These are phyloP conservation scores for Synanceia verrucosa DNA, from an alignment of 2,797 vertebrate species.

Conservation along the genomic window DNA sequence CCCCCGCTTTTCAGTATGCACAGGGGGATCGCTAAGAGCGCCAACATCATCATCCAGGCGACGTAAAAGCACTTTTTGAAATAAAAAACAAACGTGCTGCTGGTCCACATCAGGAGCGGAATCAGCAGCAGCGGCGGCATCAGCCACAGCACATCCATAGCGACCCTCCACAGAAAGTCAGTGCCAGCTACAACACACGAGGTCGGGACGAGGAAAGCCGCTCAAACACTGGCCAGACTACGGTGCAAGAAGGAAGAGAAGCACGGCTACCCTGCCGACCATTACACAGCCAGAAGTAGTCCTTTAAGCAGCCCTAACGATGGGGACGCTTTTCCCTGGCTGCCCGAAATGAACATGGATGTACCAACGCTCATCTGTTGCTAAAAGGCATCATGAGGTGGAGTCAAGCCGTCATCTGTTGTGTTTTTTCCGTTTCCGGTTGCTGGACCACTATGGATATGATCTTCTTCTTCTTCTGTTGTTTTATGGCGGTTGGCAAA, in stretches of 20 bases:
- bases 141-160: constrained; percentile 83
- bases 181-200: constrained; percentile 23
- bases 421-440: constrained; percentile 62
- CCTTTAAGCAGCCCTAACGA: neutral
- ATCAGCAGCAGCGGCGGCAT: constrained; percentile 80
- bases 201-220: neutral
- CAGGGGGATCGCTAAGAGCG: constrained; percentile 76
- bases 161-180: constrained; percentile 25
- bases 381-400: constrained; percentile 74
- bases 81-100: constrained; percentile 86
- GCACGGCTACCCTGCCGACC: constrained; percentile 34
- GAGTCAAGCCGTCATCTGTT: constrained; percentile 64
- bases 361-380: constrained; percentile 71
- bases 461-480: too few relatives aligned
- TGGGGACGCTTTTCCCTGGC: neutral
- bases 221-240: constrained; percentile 27
- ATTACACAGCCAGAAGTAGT: constrained; percentile 41
- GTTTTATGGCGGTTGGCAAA: too few relatives aligned
- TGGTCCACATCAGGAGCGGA: constrained; percentile 82
- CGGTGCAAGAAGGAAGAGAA: constrained; percentile 9
- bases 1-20: constrained; percentile 90
- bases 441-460: constrained; percentile 8
- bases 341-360: constrained; percentile 21
- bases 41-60: constrained; percentile 83
- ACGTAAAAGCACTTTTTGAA: constrained; percentile 87